phyloP scores from a whole-genome alignment of 2,888 invertebrate genomes.

The Metopia argyrocephala region DNA sequence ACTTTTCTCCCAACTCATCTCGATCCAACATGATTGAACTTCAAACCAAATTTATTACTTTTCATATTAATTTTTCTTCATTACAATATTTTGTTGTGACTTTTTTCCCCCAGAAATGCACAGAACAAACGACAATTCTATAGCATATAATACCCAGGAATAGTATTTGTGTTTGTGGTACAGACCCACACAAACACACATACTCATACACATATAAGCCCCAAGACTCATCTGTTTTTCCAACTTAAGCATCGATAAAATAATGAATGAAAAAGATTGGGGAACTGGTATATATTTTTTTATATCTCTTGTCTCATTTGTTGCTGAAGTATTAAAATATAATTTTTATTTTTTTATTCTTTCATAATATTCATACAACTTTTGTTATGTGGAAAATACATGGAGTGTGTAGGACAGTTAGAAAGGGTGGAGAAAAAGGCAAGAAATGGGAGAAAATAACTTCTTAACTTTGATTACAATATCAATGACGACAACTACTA shows the following conservation, averaged over 20 bases:
- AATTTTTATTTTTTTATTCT: too few species aligned
- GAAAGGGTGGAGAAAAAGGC: too few species aligned
- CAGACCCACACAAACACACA: neutral
- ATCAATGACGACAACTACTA: slow-evolving; percentile 71
- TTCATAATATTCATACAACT: too few species aligned
- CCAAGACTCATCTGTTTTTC: slow-evolving; percentile 71
- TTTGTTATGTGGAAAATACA: too few species aligned
- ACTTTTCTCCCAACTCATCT: too few species aligned
- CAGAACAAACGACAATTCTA: neutral
- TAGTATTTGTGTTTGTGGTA: neutral
- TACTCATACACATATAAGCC: slow-evolving; percentile 44
- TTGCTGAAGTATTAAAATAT: slow-evolving; percentile 45
- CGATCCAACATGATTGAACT: neutral
- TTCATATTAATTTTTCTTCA: neutral
- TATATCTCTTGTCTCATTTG: slow-evolving; percentile 49
- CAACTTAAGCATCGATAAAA: slow-evolving; percentile 73
- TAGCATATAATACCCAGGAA: too few species aligned
- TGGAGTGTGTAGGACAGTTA: too few species aligned
- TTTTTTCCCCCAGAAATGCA: neutral
- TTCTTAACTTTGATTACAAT: slow-evolving; percentile 70
- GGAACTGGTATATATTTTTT: slow-evolving; percentile 41
- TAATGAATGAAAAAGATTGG: slow-evolving; percentile 70
- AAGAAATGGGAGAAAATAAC: too few species aligned
- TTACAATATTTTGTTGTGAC: slow-evolving; percentile 12
- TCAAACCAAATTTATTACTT: slow-evolving; percentile 16